Conservation (phyloP, 1,140 invertebrate genomes). For the Phenacoccus solenopsis region DNA sequence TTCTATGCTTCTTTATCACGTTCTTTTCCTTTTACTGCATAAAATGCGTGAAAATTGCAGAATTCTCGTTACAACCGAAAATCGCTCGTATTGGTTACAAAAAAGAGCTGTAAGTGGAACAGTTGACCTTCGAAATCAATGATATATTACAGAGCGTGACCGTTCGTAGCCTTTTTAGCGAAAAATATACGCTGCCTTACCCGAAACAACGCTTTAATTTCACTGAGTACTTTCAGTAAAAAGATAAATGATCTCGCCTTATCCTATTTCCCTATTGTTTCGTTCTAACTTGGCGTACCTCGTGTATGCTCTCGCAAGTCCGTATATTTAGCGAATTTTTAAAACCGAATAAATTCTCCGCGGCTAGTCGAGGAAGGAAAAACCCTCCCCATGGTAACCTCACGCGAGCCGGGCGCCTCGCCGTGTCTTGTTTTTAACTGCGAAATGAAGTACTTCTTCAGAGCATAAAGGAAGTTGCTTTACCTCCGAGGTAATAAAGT, state of each 20-base stretch:
- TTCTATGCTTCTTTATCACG: too few relatives aligned
- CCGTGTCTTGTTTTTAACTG: not conserved
- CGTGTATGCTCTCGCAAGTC: not conserved
- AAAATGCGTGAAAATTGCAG: too few relatives aligned
- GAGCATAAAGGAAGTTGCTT: not conserved
- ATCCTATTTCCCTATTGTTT: not conserved
- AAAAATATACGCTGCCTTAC: too few relatives aligned
- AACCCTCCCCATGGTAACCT: too few relatives aligned
- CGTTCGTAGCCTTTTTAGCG: not conserved
- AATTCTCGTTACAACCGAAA: too few relatives aligned
- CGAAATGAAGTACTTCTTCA: not conserved
- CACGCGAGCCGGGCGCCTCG: too few relatives aligned
- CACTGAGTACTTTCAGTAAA: not conserved
- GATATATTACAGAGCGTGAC: not conserved
- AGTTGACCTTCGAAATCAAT: not conserved
- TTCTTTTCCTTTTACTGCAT: too few relatives aligned
- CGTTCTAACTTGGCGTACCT: not conserved
- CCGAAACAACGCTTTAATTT: not conserved
- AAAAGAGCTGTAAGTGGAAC: too few relatives aligned
- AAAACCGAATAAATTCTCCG: not conserved
- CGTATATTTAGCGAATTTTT: not conserved
- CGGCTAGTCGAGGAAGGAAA: not conserved
- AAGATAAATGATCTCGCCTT: not conserved
- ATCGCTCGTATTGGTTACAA: too few relatives aligned
- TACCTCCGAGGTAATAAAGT: not conserved